Evolutionary conservation across 2,113 vertebrate genomes (phyloP).

Genomic region (Myotis brandtii): DNA sequence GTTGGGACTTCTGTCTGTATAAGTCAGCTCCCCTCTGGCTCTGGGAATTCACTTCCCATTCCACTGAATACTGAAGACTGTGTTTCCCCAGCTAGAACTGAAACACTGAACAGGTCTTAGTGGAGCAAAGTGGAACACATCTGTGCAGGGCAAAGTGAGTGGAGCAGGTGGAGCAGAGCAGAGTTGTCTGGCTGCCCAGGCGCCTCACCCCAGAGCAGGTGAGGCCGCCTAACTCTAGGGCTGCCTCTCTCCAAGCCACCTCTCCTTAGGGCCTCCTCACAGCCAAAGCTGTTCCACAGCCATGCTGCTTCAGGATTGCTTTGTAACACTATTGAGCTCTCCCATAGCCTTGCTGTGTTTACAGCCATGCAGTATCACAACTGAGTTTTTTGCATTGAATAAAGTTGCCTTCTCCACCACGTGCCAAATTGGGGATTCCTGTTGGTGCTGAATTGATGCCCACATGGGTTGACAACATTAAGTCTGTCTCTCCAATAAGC

Average conservation of each 20-base stretch:
- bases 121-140: not conserved
- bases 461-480: not conserved
- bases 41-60: not conserved
- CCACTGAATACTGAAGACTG: not conserved
- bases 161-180: not conserved
- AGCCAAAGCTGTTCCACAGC: not conserved
- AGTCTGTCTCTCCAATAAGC: not conserved
- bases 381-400: not conserved
- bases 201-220: not conserved
- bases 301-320: not conserved
- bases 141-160: not conserved
- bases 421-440: not conserved
- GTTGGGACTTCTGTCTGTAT: not conserved
- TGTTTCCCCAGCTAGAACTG: not conserved
- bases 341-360: not conserved
- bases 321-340: not conserved
- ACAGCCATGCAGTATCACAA: not conserved
- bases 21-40: not conserved
- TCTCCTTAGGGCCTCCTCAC: not conserved
- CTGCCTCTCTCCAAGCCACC: not conserved
- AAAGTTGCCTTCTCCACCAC: no score
- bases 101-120: not conserved
- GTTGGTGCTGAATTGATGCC: not conserved
- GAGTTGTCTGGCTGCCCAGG: not conserved
- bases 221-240: not conserved